A percentile compares a stretch with the other conserved stretches of the same genome.
phyloP scores from a whole-genome alignment of 2,888 invertebrate genomes.

The Callinectes sapidus region DNA sequence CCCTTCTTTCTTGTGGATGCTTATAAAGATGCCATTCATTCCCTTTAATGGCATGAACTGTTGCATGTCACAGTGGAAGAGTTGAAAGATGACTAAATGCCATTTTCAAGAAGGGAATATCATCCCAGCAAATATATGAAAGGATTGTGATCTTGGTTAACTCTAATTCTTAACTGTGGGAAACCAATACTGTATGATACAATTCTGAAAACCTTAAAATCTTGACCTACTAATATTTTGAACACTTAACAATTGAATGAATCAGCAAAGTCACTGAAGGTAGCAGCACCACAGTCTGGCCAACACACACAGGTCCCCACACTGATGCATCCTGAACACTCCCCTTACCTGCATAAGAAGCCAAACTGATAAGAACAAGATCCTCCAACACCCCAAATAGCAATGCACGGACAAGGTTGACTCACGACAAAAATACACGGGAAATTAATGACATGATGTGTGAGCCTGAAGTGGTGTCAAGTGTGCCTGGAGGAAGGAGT shows the following conservation, averaged over 20 bases:
- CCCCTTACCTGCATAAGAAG: neutral
- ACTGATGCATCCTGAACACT: neutral
- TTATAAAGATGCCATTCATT: no score
- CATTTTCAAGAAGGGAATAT: neutral
- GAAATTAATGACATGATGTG: neutral
- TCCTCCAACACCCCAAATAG: neutral
- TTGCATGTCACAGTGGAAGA: no score
- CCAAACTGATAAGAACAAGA: neutral
- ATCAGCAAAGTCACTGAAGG: neutral
- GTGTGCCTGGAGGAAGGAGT: neutral
- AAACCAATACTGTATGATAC: neutral
- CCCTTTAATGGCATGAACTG: no score
- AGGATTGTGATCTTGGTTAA: neutral
- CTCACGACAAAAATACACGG: neutral
- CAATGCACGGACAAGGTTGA: conserved; percentile 1
- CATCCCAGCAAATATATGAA: neutral
- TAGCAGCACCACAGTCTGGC: neutral
- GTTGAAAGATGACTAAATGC: neutral
- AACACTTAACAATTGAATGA: no score
- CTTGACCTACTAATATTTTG: neutral
- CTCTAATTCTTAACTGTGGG: neutral
- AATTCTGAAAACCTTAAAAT: neutral
- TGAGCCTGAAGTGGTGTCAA: neutral
- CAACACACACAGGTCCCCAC: neutral
- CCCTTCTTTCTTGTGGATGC: no score